These are phyloP conservation scores for Echeneis naucrates DNA, from an alignment of 2,797 vertebrate species.

Conservation along the genomic window DNA sequence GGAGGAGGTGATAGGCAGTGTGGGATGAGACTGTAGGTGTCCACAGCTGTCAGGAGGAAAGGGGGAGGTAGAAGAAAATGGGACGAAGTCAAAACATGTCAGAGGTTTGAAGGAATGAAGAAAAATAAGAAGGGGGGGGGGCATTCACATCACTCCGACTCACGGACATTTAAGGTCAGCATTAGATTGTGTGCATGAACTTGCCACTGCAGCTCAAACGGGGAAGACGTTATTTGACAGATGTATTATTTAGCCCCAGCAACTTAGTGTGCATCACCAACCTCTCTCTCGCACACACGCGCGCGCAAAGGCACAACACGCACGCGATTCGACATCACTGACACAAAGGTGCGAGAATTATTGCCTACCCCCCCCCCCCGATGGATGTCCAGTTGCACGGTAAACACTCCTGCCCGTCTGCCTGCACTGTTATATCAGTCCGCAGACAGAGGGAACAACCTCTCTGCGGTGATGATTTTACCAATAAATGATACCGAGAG, in stretches of 20 bases:
- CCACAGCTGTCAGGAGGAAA: constrained; percentile 56
- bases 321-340: constrained; percentile 2
- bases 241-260: background rate
- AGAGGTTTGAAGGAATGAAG: constrained; percentile 20
- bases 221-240: background rate
- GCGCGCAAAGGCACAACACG: background rate
- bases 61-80: constrained; percentile 7
- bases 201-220: constrained; percentile 36
- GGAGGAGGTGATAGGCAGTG: constrained; percentile 73
- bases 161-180: constrained; percentile 29
- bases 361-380: background rate
- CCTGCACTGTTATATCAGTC: background rate
- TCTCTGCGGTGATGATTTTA: background rate
- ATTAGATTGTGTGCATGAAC: constrained; percentile 28
- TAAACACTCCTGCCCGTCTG: constrained; percentile 22
- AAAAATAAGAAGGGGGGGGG: background rate
- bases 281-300: no score
- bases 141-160: constrained; percentile 16
- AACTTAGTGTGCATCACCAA: constrained; percentile 6
- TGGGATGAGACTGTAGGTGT: constrained; percentile 71
- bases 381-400: background rate
- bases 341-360: constrained; percentile 20
- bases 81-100: constrained; percentile 63
- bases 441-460: background rate
- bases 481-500: background rate